Evolutionary conservation across 2,888 invertebrate species (phyloP), one percentile per base, ranked within the genome.

Genomic region (Cremastinae sp.): DNA sequence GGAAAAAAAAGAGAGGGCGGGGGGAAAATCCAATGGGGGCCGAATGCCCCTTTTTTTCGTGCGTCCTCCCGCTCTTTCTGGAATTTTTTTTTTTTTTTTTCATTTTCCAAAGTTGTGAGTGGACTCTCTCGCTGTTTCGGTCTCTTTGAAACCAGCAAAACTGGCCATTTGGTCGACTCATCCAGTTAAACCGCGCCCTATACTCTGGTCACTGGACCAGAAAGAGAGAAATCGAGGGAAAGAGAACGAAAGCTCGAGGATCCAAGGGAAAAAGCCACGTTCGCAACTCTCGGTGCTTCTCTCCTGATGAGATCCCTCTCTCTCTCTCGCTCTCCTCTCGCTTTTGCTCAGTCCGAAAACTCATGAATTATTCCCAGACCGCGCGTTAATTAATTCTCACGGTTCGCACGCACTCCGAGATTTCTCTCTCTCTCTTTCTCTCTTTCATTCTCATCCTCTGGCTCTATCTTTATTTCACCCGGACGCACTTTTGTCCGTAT

Each of bases 311-410:
- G 4, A 2, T 45, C 49, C 39, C 49, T 9, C 65, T 53, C 64
- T 3, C 16, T 10, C 22, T 22, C 18, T 22, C 41, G 61, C 45
- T 43, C 22, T 18, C 53, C 16, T 49, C 56, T 51, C 58, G 59
- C 70, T n/a, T n/a, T n/a, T n/a, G 53, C 64, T 47, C 41, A n/a
- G n/a, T 41, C 41, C n/a, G 12, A 49, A 77, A 74, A 73, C 76
- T 77, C 76, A 77, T 77, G 76, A 73, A 77, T 77, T 77, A 77
- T 77, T 77, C 76, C 66, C 55, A 62, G 56, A 71, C 74, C 71
- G 66, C 78, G 78, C 74, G 78, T 78, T 78, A 78, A 78, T 74
- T 75, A 75, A 78, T 78, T 75, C 75, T 78, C 78, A 74, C 75
- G 78, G 70, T 74, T 75, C 66, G 75, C 75, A 75, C 78, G 77